Evolutionary conservation across 2,113 vertebrate species (phyloP).

Genomic region (Canis aureus): DNA sequence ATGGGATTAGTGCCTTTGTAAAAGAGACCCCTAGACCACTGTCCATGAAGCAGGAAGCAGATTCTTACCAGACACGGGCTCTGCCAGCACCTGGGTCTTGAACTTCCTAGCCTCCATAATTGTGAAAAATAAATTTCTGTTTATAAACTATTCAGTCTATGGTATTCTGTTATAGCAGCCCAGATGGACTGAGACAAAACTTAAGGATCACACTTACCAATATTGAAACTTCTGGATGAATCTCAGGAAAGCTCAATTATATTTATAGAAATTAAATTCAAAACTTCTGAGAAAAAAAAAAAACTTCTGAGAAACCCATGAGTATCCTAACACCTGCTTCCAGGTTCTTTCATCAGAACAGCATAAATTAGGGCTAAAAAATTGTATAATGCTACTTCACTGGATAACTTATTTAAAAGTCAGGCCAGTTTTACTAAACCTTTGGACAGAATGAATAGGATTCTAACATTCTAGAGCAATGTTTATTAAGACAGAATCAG

Average conservation of each 20-base stretch:
- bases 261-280: constrained; percentile 28
- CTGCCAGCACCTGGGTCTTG: not conserved
- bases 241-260: not conserved
- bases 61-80: not conserved
- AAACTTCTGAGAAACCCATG: not conserved
- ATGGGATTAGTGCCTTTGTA: not conserved
- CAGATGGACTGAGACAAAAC: not conserved
- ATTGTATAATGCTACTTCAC: not conserved
- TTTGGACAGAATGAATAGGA: not conserved
- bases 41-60: not conserved
- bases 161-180: not conserved
- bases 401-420: not conserved
- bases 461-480: not conserved
- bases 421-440: not conserved
- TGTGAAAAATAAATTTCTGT: not conserved
- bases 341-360: constrained; percentile 12
- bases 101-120: not conserved
- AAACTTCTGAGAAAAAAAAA: constrained; percentile 31
- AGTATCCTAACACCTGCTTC: not conserved
- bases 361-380: constrained; percentile 2
- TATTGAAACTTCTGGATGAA: not conserved
- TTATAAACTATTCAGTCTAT: not conserved
- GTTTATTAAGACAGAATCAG: not conserved
- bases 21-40: no score
- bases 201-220: not conserved